phyloP scores from a whole-genome alignment of 2,888 invertebrate species.

The Xanthia icteritia region DNA sequence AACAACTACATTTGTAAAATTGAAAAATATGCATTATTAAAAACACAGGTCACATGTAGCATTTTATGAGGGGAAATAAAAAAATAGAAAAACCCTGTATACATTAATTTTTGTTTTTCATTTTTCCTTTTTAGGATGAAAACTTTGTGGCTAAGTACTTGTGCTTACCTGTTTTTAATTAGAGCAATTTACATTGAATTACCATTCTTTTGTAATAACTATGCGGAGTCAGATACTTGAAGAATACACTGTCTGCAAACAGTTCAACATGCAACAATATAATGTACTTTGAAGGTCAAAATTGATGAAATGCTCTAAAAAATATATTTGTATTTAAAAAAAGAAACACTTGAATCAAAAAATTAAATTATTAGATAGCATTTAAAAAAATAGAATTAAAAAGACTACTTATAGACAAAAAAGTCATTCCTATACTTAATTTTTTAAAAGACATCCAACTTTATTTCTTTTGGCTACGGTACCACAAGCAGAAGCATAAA shows the following conservation, averaged over 20 bases:
- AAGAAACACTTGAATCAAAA: background rate
- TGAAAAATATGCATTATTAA: background rate
- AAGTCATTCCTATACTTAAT: background rate
- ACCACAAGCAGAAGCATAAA: background rate
- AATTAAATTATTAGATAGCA: background rate
- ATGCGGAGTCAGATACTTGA: conserved; percentile 3
- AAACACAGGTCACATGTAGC: background rate
- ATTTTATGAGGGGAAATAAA: background rate
- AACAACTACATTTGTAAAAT: background rate
- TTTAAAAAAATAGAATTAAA: background rate
- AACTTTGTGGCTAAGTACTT: background rate
- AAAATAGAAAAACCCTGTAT: no score
- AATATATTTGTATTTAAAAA: background rate
- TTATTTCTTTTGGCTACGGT: background rate
- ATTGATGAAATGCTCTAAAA: background rate
- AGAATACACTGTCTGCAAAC: conserved; percentile 1
- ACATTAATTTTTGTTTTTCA: background rate
- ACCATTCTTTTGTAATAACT: background rate
- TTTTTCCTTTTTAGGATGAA: background rate
- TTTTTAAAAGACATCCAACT: background rate
- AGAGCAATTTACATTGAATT: conserved; percentile 15
- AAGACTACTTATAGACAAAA: background rate
- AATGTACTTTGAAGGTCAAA: conserved; percentile 29
- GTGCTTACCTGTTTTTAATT: background rate
- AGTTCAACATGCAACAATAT: conserved; percentile 14